Evolutionary conservation across 2,113 vertebrate genomes (phyloP).

Genomic region (Ia io): DNA sequence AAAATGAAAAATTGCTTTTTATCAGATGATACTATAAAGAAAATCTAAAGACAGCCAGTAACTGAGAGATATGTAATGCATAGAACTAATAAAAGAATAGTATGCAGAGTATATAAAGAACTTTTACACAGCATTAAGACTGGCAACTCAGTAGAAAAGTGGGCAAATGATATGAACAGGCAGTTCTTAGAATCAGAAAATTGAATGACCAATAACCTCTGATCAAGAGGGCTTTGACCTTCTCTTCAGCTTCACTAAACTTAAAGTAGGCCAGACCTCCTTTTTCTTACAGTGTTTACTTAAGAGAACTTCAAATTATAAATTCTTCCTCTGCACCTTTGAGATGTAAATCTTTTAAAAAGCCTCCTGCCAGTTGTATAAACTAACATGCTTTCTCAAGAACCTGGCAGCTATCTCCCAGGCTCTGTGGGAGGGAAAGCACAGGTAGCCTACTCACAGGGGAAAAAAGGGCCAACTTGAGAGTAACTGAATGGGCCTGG

Average conservation of each 20-base stretch:
- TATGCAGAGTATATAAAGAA: background rate
- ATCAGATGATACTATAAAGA: background rate
- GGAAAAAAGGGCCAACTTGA: no score
- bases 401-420: no score
- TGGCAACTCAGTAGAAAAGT: background rate
- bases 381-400: background rate
- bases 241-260: background rate
- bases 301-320: background rate
- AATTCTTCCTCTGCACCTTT: background rate
- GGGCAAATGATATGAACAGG: background rate
- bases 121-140: background rate
- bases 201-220: background rate
- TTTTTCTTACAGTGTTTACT: background rate
- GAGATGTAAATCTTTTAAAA: background rate
- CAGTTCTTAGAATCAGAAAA: background rate
- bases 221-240: background rate
- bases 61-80: background rate
- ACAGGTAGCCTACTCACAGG: background rate
- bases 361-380: background rate
- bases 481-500: background rate
- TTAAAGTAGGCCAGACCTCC: background rate
- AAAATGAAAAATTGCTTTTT: background rate
- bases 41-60: background rate
- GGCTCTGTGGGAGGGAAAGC: background rate
- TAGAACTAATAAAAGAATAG: background rate